These are phyloP conservation scores for Melospiza georgiana DNA, from an alignment of 2,113 vertebrate species.

Conservation along the genomic window DNA sequence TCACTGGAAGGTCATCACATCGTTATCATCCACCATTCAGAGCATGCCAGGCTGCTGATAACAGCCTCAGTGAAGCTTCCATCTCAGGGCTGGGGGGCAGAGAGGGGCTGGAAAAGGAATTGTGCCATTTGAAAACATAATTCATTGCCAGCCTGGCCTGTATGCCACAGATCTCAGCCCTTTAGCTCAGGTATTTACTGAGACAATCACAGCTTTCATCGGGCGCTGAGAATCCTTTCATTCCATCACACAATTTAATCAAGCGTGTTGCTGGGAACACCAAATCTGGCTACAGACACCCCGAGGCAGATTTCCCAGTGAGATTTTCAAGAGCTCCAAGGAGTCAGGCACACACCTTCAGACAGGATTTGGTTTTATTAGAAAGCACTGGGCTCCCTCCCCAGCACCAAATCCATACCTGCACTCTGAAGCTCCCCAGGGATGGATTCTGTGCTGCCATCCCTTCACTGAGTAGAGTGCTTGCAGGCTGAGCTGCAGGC, in stretches of 20 bases:
- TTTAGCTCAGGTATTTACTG: background rate
- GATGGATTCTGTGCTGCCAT: background rate
- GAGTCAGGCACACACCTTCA: background rate
- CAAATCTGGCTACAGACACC: background rate
- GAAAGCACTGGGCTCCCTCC: background rate
- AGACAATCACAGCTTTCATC: background rate
- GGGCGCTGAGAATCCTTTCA: background rate
- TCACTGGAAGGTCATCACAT: background rate
- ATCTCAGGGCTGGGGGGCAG: background rate
- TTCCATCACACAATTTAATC: background rate
- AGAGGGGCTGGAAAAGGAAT: background rate
- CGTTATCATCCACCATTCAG: background rate
- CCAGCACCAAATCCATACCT: background rate
- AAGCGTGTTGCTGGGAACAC: background rate
- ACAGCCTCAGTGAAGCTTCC: background rate
- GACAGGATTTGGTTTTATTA: background rate
- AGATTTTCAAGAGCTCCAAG: background rate
- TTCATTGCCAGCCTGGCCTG: background rate
- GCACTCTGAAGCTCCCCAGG: too few species aligned
- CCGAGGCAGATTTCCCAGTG: background rate
- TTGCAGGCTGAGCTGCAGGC: background rate
- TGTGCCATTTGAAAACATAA: background rate
- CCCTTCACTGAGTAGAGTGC: background rate
- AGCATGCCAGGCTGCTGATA: background rate
- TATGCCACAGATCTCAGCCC: background rate